A percentile compares a stretch with the other conserved stretches of the same genome.
These are phyloP conservation scores for Brenthis hecate DNA, from an alignment of 2,888 invertebrate species.

Conservation along the genomic window DNA sequence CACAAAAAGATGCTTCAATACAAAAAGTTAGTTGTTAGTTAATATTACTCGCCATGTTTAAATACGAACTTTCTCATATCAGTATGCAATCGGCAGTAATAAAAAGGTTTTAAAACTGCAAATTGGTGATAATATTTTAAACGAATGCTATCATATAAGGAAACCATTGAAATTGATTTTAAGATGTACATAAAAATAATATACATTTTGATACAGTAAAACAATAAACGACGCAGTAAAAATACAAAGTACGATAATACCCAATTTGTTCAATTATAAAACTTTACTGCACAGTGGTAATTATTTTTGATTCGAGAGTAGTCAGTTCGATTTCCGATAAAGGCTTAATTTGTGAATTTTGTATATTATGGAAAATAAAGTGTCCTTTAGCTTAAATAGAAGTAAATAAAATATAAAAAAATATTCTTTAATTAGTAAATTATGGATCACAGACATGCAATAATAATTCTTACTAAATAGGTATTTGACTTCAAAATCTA, in stretches of 20 bases:
- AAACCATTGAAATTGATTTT: slow-evolving; percentile 13
- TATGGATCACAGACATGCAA: too few relatives aligned
- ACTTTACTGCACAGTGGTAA: not conserved
- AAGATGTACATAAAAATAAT: not conserved
- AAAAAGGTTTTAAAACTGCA: slow-evolving; percentile 14
- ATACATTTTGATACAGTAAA: not conserved
- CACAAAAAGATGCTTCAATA: too few relatives aligned
- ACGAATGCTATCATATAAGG: slow-evolving; percentile 14
- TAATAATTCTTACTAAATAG: too few relatives aligned
- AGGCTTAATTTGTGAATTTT: too few relatives aligned
- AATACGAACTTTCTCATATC: not conserved
- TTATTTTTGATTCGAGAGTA: not conserved
- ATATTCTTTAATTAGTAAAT: too few relatives aligned
- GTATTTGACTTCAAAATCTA: too few relatives aligned
- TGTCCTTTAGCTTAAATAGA: too few relatives aligned
- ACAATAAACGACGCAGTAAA: slow-evolving; percentile 16
- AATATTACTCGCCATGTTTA: not conserved
- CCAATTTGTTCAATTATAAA: slow-evolving; percentile 1
- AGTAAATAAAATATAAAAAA: too few relatives aligned
- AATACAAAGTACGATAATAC: not conserved
- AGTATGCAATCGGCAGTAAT: not conserved
- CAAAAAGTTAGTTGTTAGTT: not conserved
- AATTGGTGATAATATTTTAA: slow-evolving; percentile 9
- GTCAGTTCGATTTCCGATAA: not conserved
- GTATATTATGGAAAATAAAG: too few relatives aligned